phyloP scores from a whole-genome alignment of 2,113 vertebrate species.

The Chloropsis cyanopogon region DNA sequence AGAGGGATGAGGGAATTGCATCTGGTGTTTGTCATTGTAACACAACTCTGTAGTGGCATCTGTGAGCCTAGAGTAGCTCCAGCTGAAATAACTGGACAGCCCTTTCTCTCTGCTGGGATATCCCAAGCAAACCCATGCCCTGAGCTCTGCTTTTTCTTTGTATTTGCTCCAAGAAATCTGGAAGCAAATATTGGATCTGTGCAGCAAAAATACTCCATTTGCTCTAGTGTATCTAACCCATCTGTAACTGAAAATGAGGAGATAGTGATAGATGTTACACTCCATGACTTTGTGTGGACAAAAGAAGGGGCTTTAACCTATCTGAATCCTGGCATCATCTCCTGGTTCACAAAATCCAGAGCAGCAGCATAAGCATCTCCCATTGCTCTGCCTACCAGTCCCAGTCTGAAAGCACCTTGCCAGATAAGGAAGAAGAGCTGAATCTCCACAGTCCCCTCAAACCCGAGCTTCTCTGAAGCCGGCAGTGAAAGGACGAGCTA shows the following conservation, averaged over 20 bases:
- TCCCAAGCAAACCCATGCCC: neutral
- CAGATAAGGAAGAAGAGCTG: constrained; percentile 11
- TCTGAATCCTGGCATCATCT: neutral
- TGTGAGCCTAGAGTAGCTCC: neutral
- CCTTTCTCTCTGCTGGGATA: neutral
- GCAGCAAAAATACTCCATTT: neutral
- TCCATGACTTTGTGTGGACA: neutral
- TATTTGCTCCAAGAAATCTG: neutral
- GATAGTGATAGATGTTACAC: neutral
- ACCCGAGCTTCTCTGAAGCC: neutral
- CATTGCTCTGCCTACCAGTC: constrained; percentile 3
- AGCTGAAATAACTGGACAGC: constrained; percentile 17
- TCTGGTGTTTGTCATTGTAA: constrained; percentile 31
- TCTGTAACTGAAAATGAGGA: neutral
- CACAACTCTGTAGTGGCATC: neutral
- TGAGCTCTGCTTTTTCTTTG: neutral
- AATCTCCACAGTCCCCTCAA: neutral
- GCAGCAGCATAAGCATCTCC: neutral
- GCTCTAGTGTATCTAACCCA: neutral
- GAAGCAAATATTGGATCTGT: neutral
- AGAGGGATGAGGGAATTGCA: constrained; percentile 25
- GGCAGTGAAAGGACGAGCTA: neutral
- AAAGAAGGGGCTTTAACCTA: neutral
- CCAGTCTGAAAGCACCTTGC: neutral
- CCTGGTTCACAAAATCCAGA: neutral